Evolutionary conservation across 2,888 invertebrate genomes (phyloP), one percentile per base, ranked within the genome.

Genomic region (Rosalia funebris): DNA sequence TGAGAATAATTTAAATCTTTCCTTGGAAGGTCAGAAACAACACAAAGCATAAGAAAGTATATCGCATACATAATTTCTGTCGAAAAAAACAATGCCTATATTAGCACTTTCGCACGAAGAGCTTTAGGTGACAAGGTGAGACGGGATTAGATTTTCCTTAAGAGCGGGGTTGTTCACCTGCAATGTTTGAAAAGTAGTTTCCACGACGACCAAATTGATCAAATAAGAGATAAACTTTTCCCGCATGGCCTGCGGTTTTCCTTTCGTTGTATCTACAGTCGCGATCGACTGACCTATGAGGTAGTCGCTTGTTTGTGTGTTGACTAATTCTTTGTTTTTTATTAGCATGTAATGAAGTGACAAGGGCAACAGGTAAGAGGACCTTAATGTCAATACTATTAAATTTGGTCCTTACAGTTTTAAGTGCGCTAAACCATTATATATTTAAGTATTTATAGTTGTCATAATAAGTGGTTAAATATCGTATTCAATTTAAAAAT

Each of bases 141-240:
- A 9, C 16, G 15, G 32, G 10, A 7, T 4, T 53, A 25, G 25
- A 16, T 53, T 53, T 53, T 32, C 53, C 42, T 5, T 12, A 14
- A 11, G 42, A 42, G 53, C 53, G 44, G 65, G 77, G 76, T 71
- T 76, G 69, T 78, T 78, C 70, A 79, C 77, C 78, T 71, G 50
- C 56, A 62, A 68, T 78, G 79, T 79, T 77, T 78, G 77, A 70
- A 75, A 72, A 66, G 68, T 46, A 57, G 77, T 79, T 72, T 65
- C 76, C 72, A 75, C 71, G 73, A 71, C 65, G 68, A 75, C 70
- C 55, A 55, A 69, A 79, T 79, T 78, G 79, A 79, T 78, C 77
- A 77, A 77, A 78, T 75, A 73, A 67, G 63, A 71, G 72, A 74
- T 75, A 72, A 71, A 65, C 41, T 66, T 69, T 71, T 72, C 72